A percentile compares a stretch with the other conserved stretches of the same genome.
phyloP scores from a whole-genome alignment of 2,113 vertebrate genomes.

The Chaenogobius annularis region DNA sequence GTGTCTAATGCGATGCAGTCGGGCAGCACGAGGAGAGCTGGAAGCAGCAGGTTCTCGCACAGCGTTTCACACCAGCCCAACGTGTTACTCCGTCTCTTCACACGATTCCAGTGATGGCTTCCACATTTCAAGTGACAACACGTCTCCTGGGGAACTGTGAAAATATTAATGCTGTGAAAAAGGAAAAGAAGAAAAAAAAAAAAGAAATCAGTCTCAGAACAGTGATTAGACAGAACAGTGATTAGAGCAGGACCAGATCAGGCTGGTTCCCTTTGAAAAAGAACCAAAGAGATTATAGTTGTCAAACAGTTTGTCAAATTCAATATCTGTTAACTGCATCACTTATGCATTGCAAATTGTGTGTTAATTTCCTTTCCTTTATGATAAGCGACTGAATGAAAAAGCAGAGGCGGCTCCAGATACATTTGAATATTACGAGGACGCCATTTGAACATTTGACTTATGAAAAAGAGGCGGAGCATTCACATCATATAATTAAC shows the following conservation, averaged over 20 bases:
- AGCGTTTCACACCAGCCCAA: slow-evolving; percentile 45
- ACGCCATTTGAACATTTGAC: too few species aligned
- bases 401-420: too few species aligned
- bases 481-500: too few species aligned
- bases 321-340: neutral
- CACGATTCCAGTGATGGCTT: slow-evolving; percentile 44
- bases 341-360: neutral
- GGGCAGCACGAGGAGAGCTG: slow-evolving; percentile 12
- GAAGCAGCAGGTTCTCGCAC: slow-evolving; percentile 51
- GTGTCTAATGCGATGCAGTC: slow-evolving; percentile 11
- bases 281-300: neutral
- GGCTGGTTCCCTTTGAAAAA: slow-evolving; percentile 9
- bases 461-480: too few species aligned
- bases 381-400: neutral
- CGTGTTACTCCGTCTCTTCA: slow-evolving; percentile 51
- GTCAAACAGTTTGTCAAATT: slow-evolving; percentile 8
- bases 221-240: neutral
- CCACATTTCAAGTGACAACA: slow-evolving; percentile 42
- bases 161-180: slow-evolving; percentile 17
- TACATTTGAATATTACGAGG: too few species aligned
- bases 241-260: neutral
- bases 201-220: slow-evolving; percentile 1
- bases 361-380: neutral
- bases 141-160: slow-evolving; percentile 34
- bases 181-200: neutral